phyloP scores from a whole-genome alignment of 1,140 invertebrate species.

The Brachionus angularis region DNA sequence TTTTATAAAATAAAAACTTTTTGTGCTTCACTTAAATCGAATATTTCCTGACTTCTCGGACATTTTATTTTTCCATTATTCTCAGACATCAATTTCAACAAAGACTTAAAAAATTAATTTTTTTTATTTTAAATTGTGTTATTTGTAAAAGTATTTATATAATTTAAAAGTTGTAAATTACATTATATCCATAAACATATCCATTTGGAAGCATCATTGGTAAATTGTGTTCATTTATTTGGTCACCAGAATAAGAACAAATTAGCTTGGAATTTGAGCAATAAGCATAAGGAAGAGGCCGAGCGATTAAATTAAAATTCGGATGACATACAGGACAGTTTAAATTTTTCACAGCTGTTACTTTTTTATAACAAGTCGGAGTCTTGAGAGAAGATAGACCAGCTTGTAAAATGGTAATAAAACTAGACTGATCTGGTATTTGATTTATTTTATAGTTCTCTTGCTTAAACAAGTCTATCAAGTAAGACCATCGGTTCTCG shows the following conservation, averaged over 20 bases:
- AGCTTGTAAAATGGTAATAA: slow-evolving; percentile 82
- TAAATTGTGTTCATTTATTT: slow-evolving; percentile 94
- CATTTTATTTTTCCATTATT: slow-evolving; percentile 83
- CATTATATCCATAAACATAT: slow-evolving; percentile 91
- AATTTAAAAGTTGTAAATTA: slow-evolving; percentile 54
- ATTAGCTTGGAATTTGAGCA: slow-evolving; percentile 86
- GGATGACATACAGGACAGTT: slow-evolving; percentile 89
- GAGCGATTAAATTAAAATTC: slow-evolving; percentile 78
- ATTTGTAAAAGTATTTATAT: slow-evolving; percentile 24
- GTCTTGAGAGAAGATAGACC: slow-evolving; percentile 92
- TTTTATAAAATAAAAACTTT: slow-evolving; percentile 91
- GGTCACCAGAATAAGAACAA: slow-evolving; percentile 80
- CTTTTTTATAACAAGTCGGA: slow-evolving; percentile 63
- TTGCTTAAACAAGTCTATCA: slow-evolving; percentile 83
- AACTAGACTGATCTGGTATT: slow-evolving; percentile 80
- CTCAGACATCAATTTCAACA: slow-evolving; percentile 77
- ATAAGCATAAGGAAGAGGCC: slow-evolving; percentile 83
- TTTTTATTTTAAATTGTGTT: not conserved
- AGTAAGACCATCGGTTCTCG: slow-evolving; percentile 69
- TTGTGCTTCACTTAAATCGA: slow-evolving; percentile 79
- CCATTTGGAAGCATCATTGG: slow-evolving; percentile 98
- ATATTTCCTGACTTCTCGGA: slow-evolving; percentile 83
- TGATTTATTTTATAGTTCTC: slow-evolving; percentile 92
- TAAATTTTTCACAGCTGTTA: slow-evolving; percentile 62
- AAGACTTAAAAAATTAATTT: slow-evolving; percentile 61